Percentiles rank a stretch among this genome's conserved stretches.
phyloP scores from a whole-genome alignment of 2,113 vertebrate genomes.

The Erpornis zantholeuca region DNA sequence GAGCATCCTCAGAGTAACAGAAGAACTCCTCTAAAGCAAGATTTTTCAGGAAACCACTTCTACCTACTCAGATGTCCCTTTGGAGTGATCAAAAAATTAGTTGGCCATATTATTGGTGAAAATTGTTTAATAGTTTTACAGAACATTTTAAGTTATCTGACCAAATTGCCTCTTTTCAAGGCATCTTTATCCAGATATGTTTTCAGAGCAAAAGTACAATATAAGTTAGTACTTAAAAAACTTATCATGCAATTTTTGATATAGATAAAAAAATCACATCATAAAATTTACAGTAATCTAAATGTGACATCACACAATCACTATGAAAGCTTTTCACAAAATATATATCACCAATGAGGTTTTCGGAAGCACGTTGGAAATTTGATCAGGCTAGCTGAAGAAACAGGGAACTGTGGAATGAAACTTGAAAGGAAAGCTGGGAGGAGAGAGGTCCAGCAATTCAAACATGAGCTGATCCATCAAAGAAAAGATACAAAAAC shows the following conservation, averaged over 20 bases:
- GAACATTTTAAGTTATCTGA: not conserved
- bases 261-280: not conserved
- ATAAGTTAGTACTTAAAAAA: not conserved
- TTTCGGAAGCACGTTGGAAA: not conserved
- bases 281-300: not conserved
- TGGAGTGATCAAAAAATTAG: not conserved
- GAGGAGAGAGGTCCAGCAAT: not conserved
- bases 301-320: not conserved
- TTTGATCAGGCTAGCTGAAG: not conserved
- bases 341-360: not conserved
- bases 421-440: not conserved
- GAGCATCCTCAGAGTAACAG: not conserved
- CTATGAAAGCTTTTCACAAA: not conserved
- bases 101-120: not conserved
- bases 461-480: not conserved
- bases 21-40: not conserved
- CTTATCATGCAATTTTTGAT: not conserved
- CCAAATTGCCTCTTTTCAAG: not conserved
- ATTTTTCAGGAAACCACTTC: not conserved
- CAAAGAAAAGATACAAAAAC: not conserved
- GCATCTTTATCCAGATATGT: not conserved
- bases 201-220: not conserved
- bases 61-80: not conserved
- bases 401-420: not conserved
- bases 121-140: not conserved